A percentile compares a stretch with the other conserved stretches of the same genome.
phyloP scores from a whole-genome alignment of 1,140 invertebrate species.

The Aphelinus certus region DNA sequence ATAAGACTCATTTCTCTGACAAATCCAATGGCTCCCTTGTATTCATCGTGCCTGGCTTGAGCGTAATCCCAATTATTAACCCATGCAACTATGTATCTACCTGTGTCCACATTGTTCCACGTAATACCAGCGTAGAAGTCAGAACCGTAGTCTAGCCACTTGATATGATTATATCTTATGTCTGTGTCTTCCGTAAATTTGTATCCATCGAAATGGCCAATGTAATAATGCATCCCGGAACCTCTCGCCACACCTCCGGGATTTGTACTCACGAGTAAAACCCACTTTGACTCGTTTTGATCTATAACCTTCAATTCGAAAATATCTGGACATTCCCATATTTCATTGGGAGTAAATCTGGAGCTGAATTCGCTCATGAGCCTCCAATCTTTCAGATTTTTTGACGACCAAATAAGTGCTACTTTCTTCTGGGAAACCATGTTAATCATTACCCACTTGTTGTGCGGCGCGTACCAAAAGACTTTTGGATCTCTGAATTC shows the following conservation, averaged over 20 bases:
- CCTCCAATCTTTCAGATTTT: too few relatives aligned
- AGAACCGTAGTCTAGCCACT: slow-evolving; percentile 21
- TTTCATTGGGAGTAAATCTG: too few relatives aligned
- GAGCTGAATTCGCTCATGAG: too few relatives aligned
- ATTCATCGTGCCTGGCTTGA: not conserved
- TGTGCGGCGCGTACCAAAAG: too few relatives aligned
- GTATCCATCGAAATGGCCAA: slow-evolving; percentile 19
- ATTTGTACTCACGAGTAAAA: slow-evolving; percentile 7
- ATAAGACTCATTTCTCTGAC: not conserved
- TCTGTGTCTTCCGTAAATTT: not conserved
- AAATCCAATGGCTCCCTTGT: not conserved
- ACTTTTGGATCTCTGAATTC: too few relatives aligned
- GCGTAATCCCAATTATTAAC: slow-evolving; percentile 24
- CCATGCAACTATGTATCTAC: slow-evolving; percentile 6
- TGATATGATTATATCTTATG: not conserved
- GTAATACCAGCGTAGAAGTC: slow-evolving; percentile 26
- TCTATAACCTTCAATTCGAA: too few relatives aligned
- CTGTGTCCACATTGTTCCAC: slow-evolving; percentile 1
- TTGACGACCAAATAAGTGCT: too few relatives aligned
- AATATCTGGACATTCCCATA: too few relatives aligned
- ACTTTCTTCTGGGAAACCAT: too few relatives aligned
- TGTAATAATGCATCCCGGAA: slow-evolving; percentile 25
- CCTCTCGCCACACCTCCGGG: not conserved
- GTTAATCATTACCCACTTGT: too few relatives aligned
- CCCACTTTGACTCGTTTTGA: not conserved